phyloP scores from a whole-genome alignment of 2,113 vertebrate species.

The Rhegmatorhina hoffmannsi region DNA sequence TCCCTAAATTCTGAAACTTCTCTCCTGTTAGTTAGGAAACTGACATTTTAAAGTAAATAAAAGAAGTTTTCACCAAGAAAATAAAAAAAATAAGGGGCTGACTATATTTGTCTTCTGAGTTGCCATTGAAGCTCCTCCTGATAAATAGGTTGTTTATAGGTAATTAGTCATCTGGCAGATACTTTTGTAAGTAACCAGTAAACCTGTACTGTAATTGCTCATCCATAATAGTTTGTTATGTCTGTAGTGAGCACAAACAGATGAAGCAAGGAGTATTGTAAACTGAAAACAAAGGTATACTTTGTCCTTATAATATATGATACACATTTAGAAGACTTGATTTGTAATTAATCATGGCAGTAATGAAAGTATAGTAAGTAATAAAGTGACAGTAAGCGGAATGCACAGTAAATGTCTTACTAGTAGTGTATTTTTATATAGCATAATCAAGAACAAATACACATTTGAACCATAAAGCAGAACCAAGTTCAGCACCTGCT shows the following conservation, averaged over 20 bases:
- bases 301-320: neutral
- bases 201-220: neutral
- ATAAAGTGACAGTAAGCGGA: neutral
- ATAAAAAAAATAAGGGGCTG: neutral
- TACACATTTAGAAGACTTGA: neutral
- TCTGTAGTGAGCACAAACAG: neutral
- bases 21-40: neutral
- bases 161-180: neutral
- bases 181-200: neutral
- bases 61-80: neutral
- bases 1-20: neutral
- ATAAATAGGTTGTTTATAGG: constrained; percentile 18
- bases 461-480: neutral
- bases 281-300: neutral
- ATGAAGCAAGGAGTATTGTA: neutral
- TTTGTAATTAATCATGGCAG: neutral
- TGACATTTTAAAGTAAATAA: neutral
- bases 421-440: neutral
- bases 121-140: neutral
- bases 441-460: neutral
- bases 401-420: neutral
- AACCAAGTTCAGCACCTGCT: neutral
- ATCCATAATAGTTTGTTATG: neutral
- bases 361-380: neutral
- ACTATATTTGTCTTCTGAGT: neutral